Conservation (phyloP, 2,797 vertebrate genomes). For the Sebastes nivosus region DNA sequence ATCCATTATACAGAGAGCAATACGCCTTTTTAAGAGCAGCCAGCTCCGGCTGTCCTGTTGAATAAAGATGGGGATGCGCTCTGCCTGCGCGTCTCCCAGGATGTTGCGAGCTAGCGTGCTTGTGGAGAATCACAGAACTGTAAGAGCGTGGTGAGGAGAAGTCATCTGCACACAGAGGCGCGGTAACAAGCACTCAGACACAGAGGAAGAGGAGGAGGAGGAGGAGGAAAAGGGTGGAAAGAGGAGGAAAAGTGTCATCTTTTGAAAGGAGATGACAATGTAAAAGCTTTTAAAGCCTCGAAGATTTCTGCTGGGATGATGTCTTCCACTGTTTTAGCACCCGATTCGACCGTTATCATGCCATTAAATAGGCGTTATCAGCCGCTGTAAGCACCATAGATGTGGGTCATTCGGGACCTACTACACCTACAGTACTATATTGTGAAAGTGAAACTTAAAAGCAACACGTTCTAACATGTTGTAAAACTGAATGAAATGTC, state of each 20-base stretch:
- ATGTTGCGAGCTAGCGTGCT: neutral
- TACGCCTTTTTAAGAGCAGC: conserved; percentile 47
- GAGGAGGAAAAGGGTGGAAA: neutral
- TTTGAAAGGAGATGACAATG: neutral
- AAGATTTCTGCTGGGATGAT: neutral
- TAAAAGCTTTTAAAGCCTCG: neutral
- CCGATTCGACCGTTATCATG: too few species aligned
- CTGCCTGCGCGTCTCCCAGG: neutral
- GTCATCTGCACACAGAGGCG: conserved; percentile 9
- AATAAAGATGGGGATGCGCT: conserved; percentile 57
- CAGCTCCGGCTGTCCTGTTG: conserved; percentile 43
- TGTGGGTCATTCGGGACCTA: too few species aligned
- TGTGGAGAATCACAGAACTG: conserved; percentile 34
- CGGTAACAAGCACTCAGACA: neutral
- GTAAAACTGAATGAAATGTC: too few species aligned
- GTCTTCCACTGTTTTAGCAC: neutral
- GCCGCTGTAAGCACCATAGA: too few species aligned
- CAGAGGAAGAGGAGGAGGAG: neutral
- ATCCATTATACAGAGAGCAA: conserved; percentile 57
- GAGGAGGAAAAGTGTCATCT: neutral
- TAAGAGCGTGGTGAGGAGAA: conserved; percentile 26
- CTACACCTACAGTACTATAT: too few species aligned
- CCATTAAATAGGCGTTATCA: too few species aligned
- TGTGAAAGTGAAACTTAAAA: too few species aligned
- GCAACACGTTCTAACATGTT: too few species aligned